phyloP scores from a whole-genome alignment of 2,888 invertebrate genomes.

The Agapostemon virescens region DNA sequence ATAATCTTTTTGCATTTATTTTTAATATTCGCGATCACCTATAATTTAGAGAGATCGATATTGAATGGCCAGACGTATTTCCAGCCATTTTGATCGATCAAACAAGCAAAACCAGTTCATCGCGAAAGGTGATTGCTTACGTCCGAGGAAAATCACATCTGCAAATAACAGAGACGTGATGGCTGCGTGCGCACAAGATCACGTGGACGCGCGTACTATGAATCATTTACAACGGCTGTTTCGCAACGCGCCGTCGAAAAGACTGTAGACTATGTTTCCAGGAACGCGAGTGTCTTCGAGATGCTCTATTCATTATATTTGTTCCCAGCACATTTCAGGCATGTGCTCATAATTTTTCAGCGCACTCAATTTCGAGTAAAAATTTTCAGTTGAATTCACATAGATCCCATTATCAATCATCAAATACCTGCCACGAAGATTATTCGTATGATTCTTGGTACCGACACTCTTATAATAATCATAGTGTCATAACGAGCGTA shows the following conservation, averaged over 20 bases:
- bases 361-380: conserved; percentile 1
- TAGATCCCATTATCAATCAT: not conserved
- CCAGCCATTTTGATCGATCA: conserved; percentile 19
- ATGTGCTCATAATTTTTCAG: conserved; percentile 8
- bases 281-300: conserved; percentile 49
- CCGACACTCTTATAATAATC: not conserved
- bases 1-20: not conserved
- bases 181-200: conserved; percentile 54
- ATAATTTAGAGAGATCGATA: not conserved
- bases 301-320: conserved; percentile 54
- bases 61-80: not conserved
- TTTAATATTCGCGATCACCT: not conserved
- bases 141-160: conserved; percentile 60
- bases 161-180: conserved; percentile 52
- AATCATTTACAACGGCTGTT: conserved; percentile 64
- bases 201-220: conserved; percentile 61
- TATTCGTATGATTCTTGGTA: not conserved
- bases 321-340: conserved; percentile 14
- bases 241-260: conserved; percentile 57
- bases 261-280: conserved; percentile 51
- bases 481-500: conserved; percentile 14
- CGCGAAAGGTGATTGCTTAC: conserved; percentile 52
- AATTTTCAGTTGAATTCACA: not conserved
- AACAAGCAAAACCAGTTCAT: conserved; percentile 43
- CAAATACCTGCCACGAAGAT: not conserved